Conservation (phyloP, 2,888 invertebrate genomes). For the Neuroscelio doddi region DNA sequence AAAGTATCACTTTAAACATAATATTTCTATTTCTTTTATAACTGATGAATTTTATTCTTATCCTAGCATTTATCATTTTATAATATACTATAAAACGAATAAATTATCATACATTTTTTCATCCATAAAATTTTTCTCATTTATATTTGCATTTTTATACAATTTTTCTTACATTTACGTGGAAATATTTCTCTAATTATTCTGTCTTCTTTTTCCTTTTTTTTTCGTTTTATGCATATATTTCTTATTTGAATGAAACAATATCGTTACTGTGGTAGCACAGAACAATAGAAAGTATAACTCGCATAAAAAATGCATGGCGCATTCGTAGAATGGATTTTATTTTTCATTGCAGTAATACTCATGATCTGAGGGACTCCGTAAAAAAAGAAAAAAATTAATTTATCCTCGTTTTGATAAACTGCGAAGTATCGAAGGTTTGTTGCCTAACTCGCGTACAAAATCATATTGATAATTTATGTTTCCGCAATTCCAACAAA, state of each 20-base stretch:
- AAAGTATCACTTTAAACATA: no score
- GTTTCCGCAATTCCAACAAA: conserved; percentile 29
- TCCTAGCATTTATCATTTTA: no score
- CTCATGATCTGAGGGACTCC: conserved; percentile 24
- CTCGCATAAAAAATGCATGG: conserved; percentile 38
- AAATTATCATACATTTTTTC: no score
- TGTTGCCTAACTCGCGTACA: neutral
- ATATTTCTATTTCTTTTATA: no score
- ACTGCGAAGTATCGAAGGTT: neutral
- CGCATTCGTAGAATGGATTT: conserved; percentile 33
- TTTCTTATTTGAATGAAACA: conserved; percentile 34
- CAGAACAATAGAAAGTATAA: conserved; percentile 48
- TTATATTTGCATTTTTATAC: neutral
- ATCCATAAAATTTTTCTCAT: neutral
- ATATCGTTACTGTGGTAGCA: conserved; percentile 37
- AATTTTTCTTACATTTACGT: neutral
- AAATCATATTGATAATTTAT: conserved; percentile 23
- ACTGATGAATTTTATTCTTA: no score
- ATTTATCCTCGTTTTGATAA: no score
- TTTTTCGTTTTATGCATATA: conserved; percentile 13
- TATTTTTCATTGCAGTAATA: conserved; percentile 17
- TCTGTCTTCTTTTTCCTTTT: conserved; percentile 4
- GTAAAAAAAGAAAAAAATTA: conserved; percentile 22
- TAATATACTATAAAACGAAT: no score
- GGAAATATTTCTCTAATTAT: neutral